Base-by-base conservation (phyloP, 2,797 vertebrate species). In the Danio aesculapii region DNA sequence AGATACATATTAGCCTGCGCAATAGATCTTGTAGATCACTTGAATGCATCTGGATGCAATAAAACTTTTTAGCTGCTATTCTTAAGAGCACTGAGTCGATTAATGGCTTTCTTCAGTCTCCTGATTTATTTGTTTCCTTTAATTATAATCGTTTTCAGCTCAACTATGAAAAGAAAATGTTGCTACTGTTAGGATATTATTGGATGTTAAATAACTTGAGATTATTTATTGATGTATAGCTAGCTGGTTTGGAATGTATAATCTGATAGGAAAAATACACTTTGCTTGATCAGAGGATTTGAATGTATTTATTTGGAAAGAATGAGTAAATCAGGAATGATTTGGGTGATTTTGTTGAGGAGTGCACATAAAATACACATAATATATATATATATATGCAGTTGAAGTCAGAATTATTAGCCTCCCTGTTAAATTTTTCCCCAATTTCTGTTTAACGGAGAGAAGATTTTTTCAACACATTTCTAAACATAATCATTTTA, bases 61-160 rank as follows among this genome's bases (percentile, higher is more conserved):
- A 62, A 44, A 16, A 46, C 67, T 52, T 49, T 79, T 79, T 62
- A 79, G 47, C 55, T 21, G 58, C 52, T 77, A n/a, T 52, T 70
- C 17, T 47, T 50, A 59, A 43, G 11, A 43, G n/a, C 10, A 17
- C 12, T 3, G 0, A 70, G 6, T 70, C 3, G 6, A 62, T 50
- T 49, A 8, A 61, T 61, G 53, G 19, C 19, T 55, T 62, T 43
- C 12, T 43, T 30, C 16, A 9, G 19, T 69, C 66, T 67, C 6
- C 5, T 68, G 19, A 67, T 9, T 17, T 67, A 13, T 67, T 58
- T 55, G 21, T 64, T 66, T n/a, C 30, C 3, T 1, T 30, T 30
- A n/a, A 30, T 77, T 4, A 57, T 58, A 9, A 0, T 58, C 7
- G 9, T 57, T 67, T 58, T 30, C 46, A 67, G 41, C 17, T 13